Percentiles rank a stretch among this genome's conserved stretches.
phyloP scores from a whole-genome alignment of 2,888 invertebrate genomes.

The Lycocerus yunnanus region DNA sequence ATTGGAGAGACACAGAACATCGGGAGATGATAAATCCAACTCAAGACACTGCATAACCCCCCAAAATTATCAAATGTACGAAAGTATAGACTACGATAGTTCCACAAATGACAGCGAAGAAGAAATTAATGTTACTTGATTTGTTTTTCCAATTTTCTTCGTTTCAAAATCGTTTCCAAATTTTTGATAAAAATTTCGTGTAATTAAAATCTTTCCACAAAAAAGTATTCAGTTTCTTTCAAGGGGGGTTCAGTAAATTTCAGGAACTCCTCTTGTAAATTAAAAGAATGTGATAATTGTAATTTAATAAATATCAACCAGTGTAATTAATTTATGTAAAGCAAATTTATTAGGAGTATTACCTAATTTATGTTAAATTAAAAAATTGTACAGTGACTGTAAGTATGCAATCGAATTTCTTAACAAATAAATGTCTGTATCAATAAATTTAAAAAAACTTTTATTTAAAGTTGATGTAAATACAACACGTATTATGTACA shows the following conservation, averaged over 20 bases:
- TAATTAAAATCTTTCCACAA: not conserved
- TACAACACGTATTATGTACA: slow-evolving; percentile 25
- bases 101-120: slow-evolving; percentile 69
- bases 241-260: not conserved
- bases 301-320: not conserved
- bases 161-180: not conserved
- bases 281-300: slow-evolving; percentile 3
- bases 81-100: slow-evolving; percentile 59
- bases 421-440: slow-evolving; percentile 23
- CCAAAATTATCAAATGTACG: slow-evolving; percentile 50
- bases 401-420: slow-evolving; percentile 13
- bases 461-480: slow-evolving; percentile 23
- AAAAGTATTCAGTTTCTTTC: not conserved
- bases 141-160: slow-evolving; percentile 23
- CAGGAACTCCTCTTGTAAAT: not conserved
- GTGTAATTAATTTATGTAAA: not conserved
- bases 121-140: slow-evolving; percentile 89
- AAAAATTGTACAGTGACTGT: slow-evolving; percentile 2
- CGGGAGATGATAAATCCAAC: slow-evolving; percentile 20
- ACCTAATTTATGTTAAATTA: not conserved
- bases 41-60: slow-evolving; percentile 33
- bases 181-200: not conserved
- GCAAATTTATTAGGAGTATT: not conserved
- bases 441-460: slow-evolving; percentile 13
- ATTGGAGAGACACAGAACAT: slow-evolving; percentile 42